Base-by-base conservation (phyloP, 1,140 invertebrate species). In the Drosophila lacteicornis region DNA sequence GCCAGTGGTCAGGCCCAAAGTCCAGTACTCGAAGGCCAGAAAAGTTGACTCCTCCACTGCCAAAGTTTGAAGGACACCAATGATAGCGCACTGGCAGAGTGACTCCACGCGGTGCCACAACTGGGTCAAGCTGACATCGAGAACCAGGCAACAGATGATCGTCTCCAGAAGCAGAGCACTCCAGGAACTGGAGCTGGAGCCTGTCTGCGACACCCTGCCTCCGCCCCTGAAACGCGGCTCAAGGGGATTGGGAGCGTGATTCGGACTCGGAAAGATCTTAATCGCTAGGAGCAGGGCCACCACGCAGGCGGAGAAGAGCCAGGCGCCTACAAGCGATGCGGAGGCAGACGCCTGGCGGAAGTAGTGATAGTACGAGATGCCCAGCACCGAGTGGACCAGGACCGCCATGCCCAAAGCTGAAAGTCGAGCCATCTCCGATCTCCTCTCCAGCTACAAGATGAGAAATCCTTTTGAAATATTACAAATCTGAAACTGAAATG, bases 291-390 rank as follows among this genome's bases (percentile, higher is more conserved):
- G 58, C 8, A 83, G 57, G 15, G 84, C 51, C 6, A 75, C 58
- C 33, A 87, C 75, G 43, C 83, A 70, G 45, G 80, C 83, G 7
- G 85, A 60, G 36, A 87, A 87, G 11, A 87, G 61, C 83, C 84
- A 87, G 38, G 76, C 76, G 33, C 83, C 83, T 22, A 87, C 12
- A 0, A 80, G 49, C 2, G 83, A 78, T 4, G 73, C 57, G 12
- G 80, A 75, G 17, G 53, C 53, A 17, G 84, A 58, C 0, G 73
- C 47, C 33, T 50, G 59, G n/a, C 73, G 73, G 19, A 71, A 80
- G 43, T 78, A 88, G 55, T 88, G 77, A 25, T 87, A 87, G 50
- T 87, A 87, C 13, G 83, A 87, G 22, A 83, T 46, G n/a, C 84
- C 83, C 71, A 87, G 58, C 11, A 88, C 80, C 42, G 80, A 74